Evolutionary conservation across 1,140 invertebrate genomes (phyloP).

Genomic region (Sarcophaga bullata): DNA sequence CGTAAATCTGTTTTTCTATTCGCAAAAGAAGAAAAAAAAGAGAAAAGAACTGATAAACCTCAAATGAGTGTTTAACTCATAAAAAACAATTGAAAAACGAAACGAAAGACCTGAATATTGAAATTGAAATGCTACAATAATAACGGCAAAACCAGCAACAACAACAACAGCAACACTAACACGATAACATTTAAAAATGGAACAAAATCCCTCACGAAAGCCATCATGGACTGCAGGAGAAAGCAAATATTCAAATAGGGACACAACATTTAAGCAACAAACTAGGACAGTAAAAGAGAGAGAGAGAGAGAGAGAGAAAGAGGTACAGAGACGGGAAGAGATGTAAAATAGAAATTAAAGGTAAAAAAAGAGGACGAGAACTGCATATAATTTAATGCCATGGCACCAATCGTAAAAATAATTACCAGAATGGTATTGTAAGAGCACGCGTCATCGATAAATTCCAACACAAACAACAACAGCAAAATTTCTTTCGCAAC

Average conservation of each 20-base stretch:
- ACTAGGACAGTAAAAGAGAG: no score
- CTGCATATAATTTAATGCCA: not conserved
- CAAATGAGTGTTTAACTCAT: no score
- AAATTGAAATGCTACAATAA: not conserved
- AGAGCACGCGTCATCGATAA: slow-evolving; percentile 15
- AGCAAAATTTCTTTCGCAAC: no score
- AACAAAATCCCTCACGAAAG: not conserved
- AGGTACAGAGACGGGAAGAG: no score
- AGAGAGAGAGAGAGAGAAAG: not conserved
- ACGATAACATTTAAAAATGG: not conserved
- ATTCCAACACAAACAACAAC: not conserved
- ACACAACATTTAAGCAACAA: not conserved
- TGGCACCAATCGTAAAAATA: not conserved
- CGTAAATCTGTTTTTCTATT: no score
- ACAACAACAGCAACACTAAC: not conserved
- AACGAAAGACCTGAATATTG: not conserved
- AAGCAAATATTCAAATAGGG: not conserved
- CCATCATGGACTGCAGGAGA: no score
- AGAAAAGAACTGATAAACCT: no score
- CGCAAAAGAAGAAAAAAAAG: no score
- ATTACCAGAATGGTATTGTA: not conserved
- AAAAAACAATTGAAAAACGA: not conserved
- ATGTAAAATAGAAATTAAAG: not conserved
- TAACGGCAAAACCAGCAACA: not conserved
- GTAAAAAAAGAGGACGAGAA: not conserved